Conservation (phyloP, 2,888 invertebrate genomes). For the Drosophila subsilvestris region DNA sequence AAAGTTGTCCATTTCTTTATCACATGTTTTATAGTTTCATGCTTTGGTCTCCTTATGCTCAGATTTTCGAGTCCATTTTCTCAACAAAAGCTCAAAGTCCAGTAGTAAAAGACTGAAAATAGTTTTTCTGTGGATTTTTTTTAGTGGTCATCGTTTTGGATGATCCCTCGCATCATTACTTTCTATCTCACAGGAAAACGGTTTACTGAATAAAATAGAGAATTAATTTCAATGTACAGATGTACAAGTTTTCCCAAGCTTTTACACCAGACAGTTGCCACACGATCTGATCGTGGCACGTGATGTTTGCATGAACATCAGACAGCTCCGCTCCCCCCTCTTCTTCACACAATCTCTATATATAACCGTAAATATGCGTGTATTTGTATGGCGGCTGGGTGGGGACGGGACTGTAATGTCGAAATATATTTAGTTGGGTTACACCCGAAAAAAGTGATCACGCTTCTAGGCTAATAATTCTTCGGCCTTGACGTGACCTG, state of each 20-base stretch:
- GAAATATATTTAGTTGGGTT: constrained; percentile 54
- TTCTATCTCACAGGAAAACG: not conserved
- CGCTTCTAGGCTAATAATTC: constrained; percentile 49
- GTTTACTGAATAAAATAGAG: constrained; percentile 6
- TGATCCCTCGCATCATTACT: constrained; percentile 6
- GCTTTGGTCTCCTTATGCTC: not conserved
- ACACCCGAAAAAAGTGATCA: constrained; percentile 58
- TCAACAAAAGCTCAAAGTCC: constrained; percentile 28
- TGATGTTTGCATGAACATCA: constrained; percentile 60
- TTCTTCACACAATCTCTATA: constrained; percentile 19
- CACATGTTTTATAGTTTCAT: constrained; percentile 2
- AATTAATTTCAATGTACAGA: constrained; percentile 19
- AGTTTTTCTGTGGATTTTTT: constrained; percentile 16
- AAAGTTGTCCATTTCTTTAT: constrained; percentile 1
- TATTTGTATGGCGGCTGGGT: constrained; percentile 33
- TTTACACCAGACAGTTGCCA: constrained; percentile 37
- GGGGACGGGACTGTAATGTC: constrained; percentile 37
- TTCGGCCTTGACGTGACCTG: constrained; percentile 69
- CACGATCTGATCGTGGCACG: constrained; percentile 53
- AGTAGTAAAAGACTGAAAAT: constrained; percentile 27
- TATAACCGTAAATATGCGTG: constrained; percentile 30
- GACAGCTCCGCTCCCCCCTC: constrained; percentile 27
- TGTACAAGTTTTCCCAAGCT: constrained; percentile 20
- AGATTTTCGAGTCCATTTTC: constrained; percentile 11
- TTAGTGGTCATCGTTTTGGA: constrained; percentile 13